Conservation (phyloP, 2,797 vertebrate species). For the Macroramphosus scolopax region DNA sequence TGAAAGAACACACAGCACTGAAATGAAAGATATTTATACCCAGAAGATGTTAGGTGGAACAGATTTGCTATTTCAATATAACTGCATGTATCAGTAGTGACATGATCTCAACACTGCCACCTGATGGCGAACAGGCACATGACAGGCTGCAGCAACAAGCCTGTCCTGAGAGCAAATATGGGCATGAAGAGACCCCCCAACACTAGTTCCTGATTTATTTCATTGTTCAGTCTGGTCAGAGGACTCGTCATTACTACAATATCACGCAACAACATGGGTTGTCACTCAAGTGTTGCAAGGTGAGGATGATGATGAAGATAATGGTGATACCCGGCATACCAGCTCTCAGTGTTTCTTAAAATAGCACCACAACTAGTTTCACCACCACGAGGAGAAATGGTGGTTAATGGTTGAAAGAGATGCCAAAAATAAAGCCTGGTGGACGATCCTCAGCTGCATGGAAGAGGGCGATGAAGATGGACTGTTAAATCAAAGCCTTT, state of each 20-base stretch:
- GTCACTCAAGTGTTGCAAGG: too few species aligned
- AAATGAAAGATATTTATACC: too few species aligned
- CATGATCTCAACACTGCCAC: slow-evolving; percentile 51
- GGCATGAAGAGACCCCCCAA: slow-evolving; percentile 28
- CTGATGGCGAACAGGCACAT: slow-evolving; percentile 27
- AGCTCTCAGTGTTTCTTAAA: slow-evolving; percentile 45
- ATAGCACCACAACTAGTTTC: slow-evolving; percentile 48
- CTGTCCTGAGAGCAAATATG: slow-evolving; percentile 10
- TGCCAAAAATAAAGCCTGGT: slow-evolving; percentile 46
- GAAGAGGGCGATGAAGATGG: slow-evolving; percentile 19
- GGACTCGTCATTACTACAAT: too few species aligned
- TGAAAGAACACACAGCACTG: too few species aligned
- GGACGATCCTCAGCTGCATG: slow-evolving; percentile 7
- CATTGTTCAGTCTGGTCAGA: slow-evolving; percentile 34
- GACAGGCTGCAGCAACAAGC: slow-evolving; percentile 1
- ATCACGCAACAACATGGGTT: too few species aligned
- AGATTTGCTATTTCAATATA: too few species aligned
- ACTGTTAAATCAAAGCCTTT: slow-evolving; percentile 24
- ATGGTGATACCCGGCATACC: too few species aligned
- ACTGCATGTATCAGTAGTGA: too few species aligned
- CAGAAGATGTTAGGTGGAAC: too few species aligned
- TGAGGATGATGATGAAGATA: slow-evolving; percentile 4
- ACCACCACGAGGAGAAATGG: slow-evolving; percentile 54
- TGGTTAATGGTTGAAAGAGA: slow-evolving; percentile 41
- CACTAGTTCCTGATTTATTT: slow-evolving; percentile 4